Evolutionary conservation across 2,797 vertebrate genomes (phyloP).

Genomic region (Sebastiscus albofasciatus): DNA sequence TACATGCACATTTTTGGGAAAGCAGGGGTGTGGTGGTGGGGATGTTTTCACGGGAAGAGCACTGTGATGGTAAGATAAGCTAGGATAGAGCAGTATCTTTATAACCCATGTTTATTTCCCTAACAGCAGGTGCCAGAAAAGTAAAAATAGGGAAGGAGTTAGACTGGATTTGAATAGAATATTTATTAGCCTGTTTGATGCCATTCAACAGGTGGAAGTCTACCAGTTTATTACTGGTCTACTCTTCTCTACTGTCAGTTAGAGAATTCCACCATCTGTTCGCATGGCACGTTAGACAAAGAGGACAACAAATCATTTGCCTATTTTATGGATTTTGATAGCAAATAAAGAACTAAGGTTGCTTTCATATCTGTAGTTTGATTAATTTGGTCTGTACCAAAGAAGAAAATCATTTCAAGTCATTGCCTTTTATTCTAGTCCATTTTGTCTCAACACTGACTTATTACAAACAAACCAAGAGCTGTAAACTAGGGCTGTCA

Average conservation of each 20-base stretch:
- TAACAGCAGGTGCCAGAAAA: slow-evolving; percentile 31
- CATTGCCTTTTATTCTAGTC: not conserved
- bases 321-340: not conserved
- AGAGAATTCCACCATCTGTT: slow-evolving; percentile 22
- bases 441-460: not conserved
- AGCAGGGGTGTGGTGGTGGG: not conserved
- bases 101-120: slow-evolving; percentile 22
- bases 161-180: slow-evolving; percentile 20
- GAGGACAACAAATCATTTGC: not conserved
- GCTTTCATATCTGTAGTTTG: not conserved
- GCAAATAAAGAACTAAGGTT: not conserved
- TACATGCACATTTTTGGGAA: not conserved
- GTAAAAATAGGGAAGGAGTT: slow-evolving; percentile 36
- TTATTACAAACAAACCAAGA: not conserved
- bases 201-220: slow-evolving; percentile 11
- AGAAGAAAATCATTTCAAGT: not conserved
- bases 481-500: not conserved
- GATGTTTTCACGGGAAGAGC: slow-evolving; percentile 11
- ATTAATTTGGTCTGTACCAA: not conserved
- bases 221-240: not conserved
- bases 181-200: not conserved
- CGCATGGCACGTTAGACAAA: not conserved
- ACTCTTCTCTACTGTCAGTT: not conserved
- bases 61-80: slow-evolving; percentile 30
- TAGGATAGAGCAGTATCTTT: slow-evolving; percentile 12